A percentile compares a stretch with the other conserved stretches of the same genome.
Conservation (phyloP, 2,888 invertebrate species). For the Spilarctia lutea region DNA sequence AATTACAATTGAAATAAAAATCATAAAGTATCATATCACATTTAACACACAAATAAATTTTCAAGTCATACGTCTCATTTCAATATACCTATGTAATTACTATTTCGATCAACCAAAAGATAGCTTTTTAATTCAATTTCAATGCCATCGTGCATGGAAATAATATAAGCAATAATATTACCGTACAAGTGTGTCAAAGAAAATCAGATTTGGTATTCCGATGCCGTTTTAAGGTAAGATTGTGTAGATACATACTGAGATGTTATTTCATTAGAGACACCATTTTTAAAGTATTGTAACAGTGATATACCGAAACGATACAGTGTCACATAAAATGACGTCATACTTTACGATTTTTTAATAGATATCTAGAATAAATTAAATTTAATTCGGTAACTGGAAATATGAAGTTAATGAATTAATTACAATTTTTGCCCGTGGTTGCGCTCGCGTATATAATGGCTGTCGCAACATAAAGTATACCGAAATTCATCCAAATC, state of each 20-base stretch:
- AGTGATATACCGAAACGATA: not conserved
- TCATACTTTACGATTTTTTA: not conserved
- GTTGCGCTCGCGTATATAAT: no score
- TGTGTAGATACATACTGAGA: not conserved
- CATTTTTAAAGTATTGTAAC: slow-evolving; percentile 17
- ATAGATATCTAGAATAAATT: not conserved
- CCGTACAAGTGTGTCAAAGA: slow-evolving; percentile 8
- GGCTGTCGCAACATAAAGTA: no score
- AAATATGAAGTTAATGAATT: no score
- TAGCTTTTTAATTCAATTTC: slow-evolving; percentile 4
- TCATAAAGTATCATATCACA: not conserved
- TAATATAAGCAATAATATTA: slow-evolving; percentile 6
- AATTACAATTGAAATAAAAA: no score
- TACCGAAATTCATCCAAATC: no score
- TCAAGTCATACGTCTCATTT: not conserved
- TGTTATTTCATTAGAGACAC: not conserved
- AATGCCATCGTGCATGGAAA: not conserved
- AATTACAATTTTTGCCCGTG: no score
- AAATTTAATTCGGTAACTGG: no score
- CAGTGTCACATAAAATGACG: not conserved
- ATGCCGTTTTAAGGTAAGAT: slow-evolving; percentile 17
- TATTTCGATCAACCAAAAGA: not conserved
- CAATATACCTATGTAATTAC: not conserved
- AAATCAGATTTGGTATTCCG: slow-evolving; percentile 1
- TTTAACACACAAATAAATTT: not conserved